A percentile compares a stretch with the other conserved stretches of the same genome.
phyloP scores from a whole-genome alignment of 2,113 vertebrate species.

The Gavialis gangeticus region DNA sequence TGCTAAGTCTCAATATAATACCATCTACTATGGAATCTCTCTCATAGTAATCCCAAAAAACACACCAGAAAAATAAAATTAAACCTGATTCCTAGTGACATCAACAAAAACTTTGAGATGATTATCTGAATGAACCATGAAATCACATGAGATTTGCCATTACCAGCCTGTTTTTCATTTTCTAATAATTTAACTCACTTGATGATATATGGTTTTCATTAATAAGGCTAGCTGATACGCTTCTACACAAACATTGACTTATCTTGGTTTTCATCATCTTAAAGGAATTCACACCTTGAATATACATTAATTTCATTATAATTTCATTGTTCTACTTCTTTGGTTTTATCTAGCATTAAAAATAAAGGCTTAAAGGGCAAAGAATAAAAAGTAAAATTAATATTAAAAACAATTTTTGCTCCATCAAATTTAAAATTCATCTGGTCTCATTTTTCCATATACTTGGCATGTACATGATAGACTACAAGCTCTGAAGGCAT shows the following conservation, averaged over 20 bases:
- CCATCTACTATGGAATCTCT: neutral
- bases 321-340: neutral
- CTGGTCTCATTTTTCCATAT: neutral
- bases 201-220: neutral
- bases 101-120: slow-evolving; percentile 42
- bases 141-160: slow-evolving; percentile 38
- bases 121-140: neutral
- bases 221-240: slow-evolving; percentile 4
- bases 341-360: neutral
- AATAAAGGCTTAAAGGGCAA: neutral
- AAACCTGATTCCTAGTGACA: slow-evolving; percentile 34
- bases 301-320: neutral
- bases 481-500: neutral
- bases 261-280: neutral
- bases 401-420: neutral
- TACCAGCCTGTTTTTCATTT: slow-evolving; percentile 42
- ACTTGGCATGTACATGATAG: neutral
- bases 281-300: neutral
- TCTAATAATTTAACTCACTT: slow-evolving; percentile 19
- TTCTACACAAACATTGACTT: neutral
- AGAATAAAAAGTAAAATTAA: rapidly evolving
- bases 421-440: neutral
- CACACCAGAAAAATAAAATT: neutral
- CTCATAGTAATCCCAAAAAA: neutral
- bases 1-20: neutral